Evolutionary conservation across 2,113 vertebrate species (phyloP), one percentile per base, ranked within the genome.

Genomic region (Ophthalmolycus amberensis): DNA sequence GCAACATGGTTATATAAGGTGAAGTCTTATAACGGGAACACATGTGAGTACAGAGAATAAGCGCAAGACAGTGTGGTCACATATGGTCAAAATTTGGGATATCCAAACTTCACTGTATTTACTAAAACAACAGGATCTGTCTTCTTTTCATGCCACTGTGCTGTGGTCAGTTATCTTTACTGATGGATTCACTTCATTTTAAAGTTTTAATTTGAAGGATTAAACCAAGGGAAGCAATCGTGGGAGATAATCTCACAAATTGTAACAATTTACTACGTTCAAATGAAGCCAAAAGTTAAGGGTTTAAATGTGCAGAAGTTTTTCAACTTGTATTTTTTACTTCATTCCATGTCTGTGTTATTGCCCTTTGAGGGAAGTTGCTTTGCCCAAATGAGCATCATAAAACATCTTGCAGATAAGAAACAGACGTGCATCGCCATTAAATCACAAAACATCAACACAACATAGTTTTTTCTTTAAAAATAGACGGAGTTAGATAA

Each of bases 271-370:
- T 63, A 50, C 58, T 11, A 58, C 10, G 40, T 75, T 63, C 15
- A 18, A 25, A 59, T 46, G 20, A 58, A 65, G 65, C 25, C 42
- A 71, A 81, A 48, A 10, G 9, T 18, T 71, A 25, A 78, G 74
- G 4, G 11, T 62, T 12, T 32, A 42, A 66, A 25, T 25, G 25
- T 25, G 25, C 25, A 25, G 25, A 25, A 25, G 25, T 25, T 25
- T 25, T 25, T 25, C 25, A 65, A 46, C 32, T 74, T 7, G 22
- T 64, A 27, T 46, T 50, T 52, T 79, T 25, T 32, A 2, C 72
- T 37, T 81, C 77, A 44, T 75, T 68, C 79, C 63, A 59, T 48
- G 37, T 83, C 77, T 81, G 77, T 12, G 78, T 88, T 65, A 80
- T 34, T 32, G n/a, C 58, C 85, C 77, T 79, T 79, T 32, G n/a